Percentiles rank a stretch among this genome's conserved stretches.
Conservation (phyloP, 2,888 invertebrate genomes). For the Dryadula phaetusa region DNA sequence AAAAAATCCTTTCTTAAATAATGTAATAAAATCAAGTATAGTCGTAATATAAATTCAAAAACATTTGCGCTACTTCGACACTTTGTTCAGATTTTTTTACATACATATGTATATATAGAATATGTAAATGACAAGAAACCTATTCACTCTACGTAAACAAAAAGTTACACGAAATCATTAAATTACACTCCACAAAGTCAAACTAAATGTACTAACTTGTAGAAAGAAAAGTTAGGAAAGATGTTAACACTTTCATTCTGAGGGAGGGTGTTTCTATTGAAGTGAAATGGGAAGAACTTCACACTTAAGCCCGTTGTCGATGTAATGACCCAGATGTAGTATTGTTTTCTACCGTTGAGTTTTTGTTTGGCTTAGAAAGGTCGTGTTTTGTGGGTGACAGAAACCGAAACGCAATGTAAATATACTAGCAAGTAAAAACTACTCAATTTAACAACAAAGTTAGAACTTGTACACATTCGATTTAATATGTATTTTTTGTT, state of each 20-base stretch:
- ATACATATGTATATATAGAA: background rate
- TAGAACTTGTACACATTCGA: background rate
- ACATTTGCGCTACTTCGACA: no score
- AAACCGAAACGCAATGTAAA: background rate
- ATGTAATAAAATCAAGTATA: no score
- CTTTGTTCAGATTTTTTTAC: no score
- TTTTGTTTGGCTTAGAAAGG: conserved; percentile 27
- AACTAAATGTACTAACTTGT: conserved; percentile 40
- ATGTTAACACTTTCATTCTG: conserved; percentile 63
- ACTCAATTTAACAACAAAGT: conserved; percentile 4
- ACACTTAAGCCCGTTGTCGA: conserved; percentile 59
- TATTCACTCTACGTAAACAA: background rate
- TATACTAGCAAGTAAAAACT: background rate
- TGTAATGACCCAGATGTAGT: conserved; percentile 72
- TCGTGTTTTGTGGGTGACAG: background rate
- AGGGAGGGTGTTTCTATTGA: conserved; percentile 51
- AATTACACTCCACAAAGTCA: conserved; percentile 39
- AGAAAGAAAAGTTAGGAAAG: conserved; percentile 54
- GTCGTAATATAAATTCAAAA: no score
- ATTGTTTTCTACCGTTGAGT: conserved; percentile 68
- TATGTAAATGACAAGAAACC: background rate
- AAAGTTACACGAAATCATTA: conserved; percentile 30
- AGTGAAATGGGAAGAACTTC: conserved; percentile 65
- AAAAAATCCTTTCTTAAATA: no score
- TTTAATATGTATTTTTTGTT: background rate